Evolutionary conservation across 2,113 vertebrate genomes (phyloP), one percentile per base, ranked within the genome.

Genomic region (Platycercus adscitus): DNA sequence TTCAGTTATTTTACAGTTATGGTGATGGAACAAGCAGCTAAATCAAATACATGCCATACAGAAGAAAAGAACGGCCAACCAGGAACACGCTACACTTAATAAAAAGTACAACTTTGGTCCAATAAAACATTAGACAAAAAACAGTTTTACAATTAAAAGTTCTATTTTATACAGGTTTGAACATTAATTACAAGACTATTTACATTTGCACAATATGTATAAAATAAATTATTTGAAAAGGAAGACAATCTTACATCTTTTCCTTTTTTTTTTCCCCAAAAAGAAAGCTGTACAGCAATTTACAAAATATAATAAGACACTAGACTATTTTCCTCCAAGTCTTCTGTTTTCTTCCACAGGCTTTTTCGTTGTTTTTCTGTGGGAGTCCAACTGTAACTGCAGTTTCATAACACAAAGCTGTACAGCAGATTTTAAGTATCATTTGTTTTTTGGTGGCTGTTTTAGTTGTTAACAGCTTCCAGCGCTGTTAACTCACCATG

Each of bases 161-260:
- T 99, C 98, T 98, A 99, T 98, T 97, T 98, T 99, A 98, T 99
- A 99, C 99, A 99, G 92, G 97, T 98, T 97, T 98, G 98, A 99
- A 98, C 98, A 98, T 98, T 99, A 99, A 99, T 99, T 99, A 99
- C 99, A 99, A 98, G 98, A 95, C 95, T 99, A 99, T 99, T 98
- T 99, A 99, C 99, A 99, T 99, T 99, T 99, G 98, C 98, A 99
- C 99, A 99, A 97, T 99, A 99, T 99, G 98, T 99, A 99, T 99
- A 99, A 99, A 99, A 99, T 99, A 99, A 99, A 98, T 99, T 99
- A 99, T 99, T 97, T 99, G 98, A 98, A 99, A 99, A 99, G 98
- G 98, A 99, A 99, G 98, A 99, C 98, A 98, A 99, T 99, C 98
- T 98, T 98, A 98, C 98, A 98, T 98, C 97, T 98, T 97, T 96